Base-by-base conservation (phyloP, 2,888 invertebrate genomes). In the Napeogenes sylphis region DNA sequence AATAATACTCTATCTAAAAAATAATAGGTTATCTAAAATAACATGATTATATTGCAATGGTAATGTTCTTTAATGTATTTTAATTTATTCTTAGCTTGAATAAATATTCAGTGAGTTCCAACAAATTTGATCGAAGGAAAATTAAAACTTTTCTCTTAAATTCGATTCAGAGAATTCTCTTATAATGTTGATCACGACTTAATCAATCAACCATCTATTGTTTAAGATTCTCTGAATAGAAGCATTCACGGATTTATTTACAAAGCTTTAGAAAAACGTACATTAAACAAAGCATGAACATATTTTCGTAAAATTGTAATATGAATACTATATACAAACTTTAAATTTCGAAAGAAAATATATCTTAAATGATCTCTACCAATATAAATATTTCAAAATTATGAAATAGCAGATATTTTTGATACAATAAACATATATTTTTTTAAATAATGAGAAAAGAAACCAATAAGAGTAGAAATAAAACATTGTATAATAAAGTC, bases 141-240 rank as follows among this genome's bases (percentile, higher is more conserved):
- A 65, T 67, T 67, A 67, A 67, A 67, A 67, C 61, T 67, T 67
- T 67, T 65, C 67, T 63, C 61, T 63, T 63, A 62, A 65, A 65
- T 65, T 65, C 63, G 63, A 61, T 65, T 63, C 65, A 58, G 56
- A 56, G 57, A 63, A 65, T 63, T 65, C 67, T 63, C 65, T 67
- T 67, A 63, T 67, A 59, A 67, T 67, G 67, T 65, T 63, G 67
- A 65, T 65, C 65, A 63, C 65, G 67, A 59, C 56, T 65, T 65
- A 67, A 67, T 67, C 67, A 67, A 67, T 67, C 67, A 67, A 67
- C 42, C 63, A 63, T 56, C 65, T 65, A 65, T 67, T 67, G 67
- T 67, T 65, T 64, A 51, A 61, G 38, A 42, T 56, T 57, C 57
- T 56, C 30, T 62, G 62, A 59, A 65, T 61, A 55, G 55, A 55